phyloP scores from a whole-genome alignment of 2,797 vertebrate genomes.

The Taeniopygia guttata region DNA sequence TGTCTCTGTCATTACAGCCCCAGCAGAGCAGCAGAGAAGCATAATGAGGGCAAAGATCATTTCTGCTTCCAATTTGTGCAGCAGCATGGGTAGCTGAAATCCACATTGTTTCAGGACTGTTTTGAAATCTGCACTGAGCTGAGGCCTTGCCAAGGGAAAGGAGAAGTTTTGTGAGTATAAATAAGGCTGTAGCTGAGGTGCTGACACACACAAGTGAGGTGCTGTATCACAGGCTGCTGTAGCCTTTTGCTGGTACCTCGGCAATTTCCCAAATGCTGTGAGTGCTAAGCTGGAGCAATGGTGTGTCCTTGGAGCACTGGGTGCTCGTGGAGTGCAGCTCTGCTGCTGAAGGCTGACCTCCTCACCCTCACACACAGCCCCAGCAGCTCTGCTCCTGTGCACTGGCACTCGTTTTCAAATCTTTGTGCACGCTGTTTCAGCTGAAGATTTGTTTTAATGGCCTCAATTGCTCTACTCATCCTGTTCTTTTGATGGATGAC shows the following conservation, averaged over 20 bases:
- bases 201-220: fast-evolving
- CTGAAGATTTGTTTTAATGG: not conserved
- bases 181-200: not conserved
- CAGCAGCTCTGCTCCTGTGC: not conserved
- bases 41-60: slow-evolving; percentile 17
- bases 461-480: not conserved
- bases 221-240: fast-evolving
- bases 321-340: not conserved
- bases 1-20: not conserved
- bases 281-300: not conserved
- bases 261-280: fast-evolving
- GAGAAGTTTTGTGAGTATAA: not conserved
- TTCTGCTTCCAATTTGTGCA: not conserved
- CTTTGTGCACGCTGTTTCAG: not conserved
- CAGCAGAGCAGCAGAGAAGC: not conserved
- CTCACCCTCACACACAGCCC: not conserved
- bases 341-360: not conserved
- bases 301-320: fast-evolving
- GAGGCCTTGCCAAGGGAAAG: not conserved
- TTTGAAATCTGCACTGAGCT: not conserved
- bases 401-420: not conserved
- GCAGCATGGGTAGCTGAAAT: not conserved
- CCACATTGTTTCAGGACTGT: not conserved
- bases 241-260: fast-evolving
- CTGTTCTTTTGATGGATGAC: not conserved